phyloP scores from a whole-genome alignment of 2,888 invertebrate species.

The Eristalis arbustorum region DNA sequence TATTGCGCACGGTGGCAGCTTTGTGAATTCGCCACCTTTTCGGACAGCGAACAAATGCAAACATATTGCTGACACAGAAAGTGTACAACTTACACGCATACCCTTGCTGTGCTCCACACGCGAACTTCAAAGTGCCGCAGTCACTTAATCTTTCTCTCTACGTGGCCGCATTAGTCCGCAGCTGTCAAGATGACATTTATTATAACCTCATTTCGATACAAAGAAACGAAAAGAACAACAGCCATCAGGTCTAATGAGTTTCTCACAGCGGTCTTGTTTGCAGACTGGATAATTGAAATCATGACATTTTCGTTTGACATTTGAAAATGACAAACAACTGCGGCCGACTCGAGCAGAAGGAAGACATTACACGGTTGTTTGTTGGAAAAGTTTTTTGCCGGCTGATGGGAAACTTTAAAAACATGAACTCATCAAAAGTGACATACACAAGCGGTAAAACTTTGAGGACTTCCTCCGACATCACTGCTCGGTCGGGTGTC shows the following conservation, averaged over 20 bases:
- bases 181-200: not conserved
- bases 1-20: not conserved
- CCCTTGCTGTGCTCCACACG: not conserved
- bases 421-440: not conserved
- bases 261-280: not conserved
- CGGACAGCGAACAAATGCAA: not conserved
- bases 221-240: not conserved
- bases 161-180: not conserved
- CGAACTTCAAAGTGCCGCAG: not conserved
- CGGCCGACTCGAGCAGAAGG: not conserved
- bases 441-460: not conserved
- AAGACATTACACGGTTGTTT: not conserved
- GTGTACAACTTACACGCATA: not conserved
- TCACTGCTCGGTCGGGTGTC: not conserved
- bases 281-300: not conserved
- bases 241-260: not conserved
- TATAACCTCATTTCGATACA: not conserved
- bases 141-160: not conserved
- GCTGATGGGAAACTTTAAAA: not conserved
- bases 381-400: not conserved
- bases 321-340: not conserved
- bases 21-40: not conserved
- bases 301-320: not conserved
- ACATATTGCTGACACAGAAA: not conserved
- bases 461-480: not conserved